phyloP scores from a whole-genome alignment of 2,888 invertebrate species.

The Nomada lathburiana region DNA sequence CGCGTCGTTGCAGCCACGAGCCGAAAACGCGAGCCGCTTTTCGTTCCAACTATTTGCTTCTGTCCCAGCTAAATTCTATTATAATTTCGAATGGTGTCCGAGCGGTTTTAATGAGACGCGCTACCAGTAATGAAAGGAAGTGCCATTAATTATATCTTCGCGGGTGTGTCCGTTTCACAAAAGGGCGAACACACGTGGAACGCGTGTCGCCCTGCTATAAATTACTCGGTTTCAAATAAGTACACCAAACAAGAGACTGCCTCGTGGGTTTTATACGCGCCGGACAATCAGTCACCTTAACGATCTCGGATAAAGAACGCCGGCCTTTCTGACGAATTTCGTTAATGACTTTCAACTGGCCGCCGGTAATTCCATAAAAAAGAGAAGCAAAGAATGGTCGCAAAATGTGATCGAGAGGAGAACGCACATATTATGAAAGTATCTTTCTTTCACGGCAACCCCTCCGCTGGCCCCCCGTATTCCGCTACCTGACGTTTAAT shows the following conservation, averaged over 20 bases:
- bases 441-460: neutral
- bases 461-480: neutral
- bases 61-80: constrained; percentile 2
- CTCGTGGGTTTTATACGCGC: constrained; percentile 45
- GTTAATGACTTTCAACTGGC: constrained; percentile 60
- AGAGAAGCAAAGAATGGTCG: constrained; percentile 2
- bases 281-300: constrained; percentile 57
- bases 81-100: constrained; percentile 26
- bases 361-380: constrained; percentile 31
- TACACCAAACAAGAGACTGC: constrained; percentile 33
- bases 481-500: constrained; percentile 5
- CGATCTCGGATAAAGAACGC: constrained; percentile 50
- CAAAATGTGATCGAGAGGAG: constrained; percentile 13
- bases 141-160: constrained; percentile 43
- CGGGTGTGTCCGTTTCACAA: neutral
- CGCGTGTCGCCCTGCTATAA: constrained; percentile 50
- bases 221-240: constrained; percentile 43
- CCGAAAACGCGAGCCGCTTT: neutral
- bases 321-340: constrained; percentile 41
- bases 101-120: constrained; percentile 25
- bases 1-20: neutral
- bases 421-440: constrained; percentile 17
- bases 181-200: constrained; percentile 10
- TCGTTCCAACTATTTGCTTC: constrained; percentile 8
- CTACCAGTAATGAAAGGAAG: constrained; percentile 25